Evolutionary conservation across 37 sponge, comb jelly and placozoan species (phyloP).

Genomic region (Theonella swinhoei): DNA sequence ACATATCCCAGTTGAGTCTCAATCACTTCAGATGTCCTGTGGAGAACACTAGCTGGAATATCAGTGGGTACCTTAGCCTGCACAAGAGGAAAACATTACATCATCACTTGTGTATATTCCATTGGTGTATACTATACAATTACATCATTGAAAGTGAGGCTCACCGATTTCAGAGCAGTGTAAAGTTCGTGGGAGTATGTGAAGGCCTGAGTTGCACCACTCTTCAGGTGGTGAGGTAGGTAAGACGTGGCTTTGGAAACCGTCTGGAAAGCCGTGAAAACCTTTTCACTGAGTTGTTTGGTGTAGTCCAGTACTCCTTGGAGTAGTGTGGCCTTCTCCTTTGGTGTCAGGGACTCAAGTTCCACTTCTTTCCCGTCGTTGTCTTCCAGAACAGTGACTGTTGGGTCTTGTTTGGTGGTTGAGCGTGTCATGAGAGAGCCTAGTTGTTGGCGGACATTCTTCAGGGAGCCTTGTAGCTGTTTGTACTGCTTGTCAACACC

Average conservation of each 20-base stretch:
- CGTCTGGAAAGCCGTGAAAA: slow-evolving; percentile 43
- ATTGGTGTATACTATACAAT: not conserved
- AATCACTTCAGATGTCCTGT: slow-evolving; percentile 39
- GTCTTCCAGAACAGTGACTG: slow-evolving; percentile 40
- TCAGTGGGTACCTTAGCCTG: slow-evolving; percentile 58
- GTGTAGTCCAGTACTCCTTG: slow-evolving; percentile 55
- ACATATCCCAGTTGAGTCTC: slow-evolving; percentile 60
- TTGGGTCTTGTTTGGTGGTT: not conserved
- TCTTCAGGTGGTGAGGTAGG: slow-evolving; percentile 55
- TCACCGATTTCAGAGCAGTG: slow-evolving; percentile 56
- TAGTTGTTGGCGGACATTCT: slow-evolving; percentile 11
- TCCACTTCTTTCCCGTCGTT: slow-evolving; percentile 20
- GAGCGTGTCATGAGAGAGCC: slow-evolving; percentile 1
- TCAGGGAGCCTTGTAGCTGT: slow-evolving; percentile 9
- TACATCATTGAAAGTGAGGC: not conserved
- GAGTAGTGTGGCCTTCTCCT: not conserved
- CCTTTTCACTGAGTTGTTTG: slow-evolving; percentile 41
- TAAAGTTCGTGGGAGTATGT: slow-evolving; percentile 50
- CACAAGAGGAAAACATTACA: not conserved
- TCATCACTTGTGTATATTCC: too few species aligned
- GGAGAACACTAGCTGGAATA: slow-evolving; percentile 38
- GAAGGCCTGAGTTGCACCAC: slow-evolving; percentile 45
- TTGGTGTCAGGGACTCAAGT: slow-evolving; percentile 36
- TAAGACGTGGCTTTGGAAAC: slow-evolving; percentile 26
- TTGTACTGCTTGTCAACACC: slow-evolving; percentile 49